Base-by-base conservation (phyloP, 64 coral and sea anemone species). In the Montipora foliosa region DNA sequence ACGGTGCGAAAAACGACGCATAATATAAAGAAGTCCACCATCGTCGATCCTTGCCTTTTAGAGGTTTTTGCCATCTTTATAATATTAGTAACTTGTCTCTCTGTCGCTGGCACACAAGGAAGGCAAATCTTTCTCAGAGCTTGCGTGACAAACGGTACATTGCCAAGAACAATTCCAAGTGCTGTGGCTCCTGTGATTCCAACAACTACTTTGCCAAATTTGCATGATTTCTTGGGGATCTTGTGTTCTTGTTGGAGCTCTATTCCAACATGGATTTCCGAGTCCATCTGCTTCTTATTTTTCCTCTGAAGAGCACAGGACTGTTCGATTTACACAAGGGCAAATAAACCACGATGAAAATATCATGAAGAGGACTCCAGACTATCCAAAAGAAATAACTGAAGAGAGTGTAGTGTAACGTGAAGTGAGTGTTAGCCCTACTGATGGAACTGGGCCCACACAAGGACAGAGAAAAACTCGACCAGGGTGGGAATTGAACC, bases 21-120 rank as follows among this genome's bases (percentile, higher is more conserved):
- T 29, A 29, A 29, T 29, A 29, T 29, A 1, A 29, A 66, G 4
- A 9, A 87, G 4, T 95, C 94, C 17, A 95, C 94, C 20, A 95
- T 47, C 14, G 59, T 87, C 47, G 52, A n/a, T 19, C 46, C 47
- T 16, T 49, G 47, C 5, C 70, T 3, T 58, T 73, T 88, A 49
- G 47, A 44, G 29, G 47, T 22, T 90, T 90, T 44, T 61, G 55
- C 58, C 74, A 93, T 77, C 20, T 49, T 86, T 8, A 99, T 48
- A 25, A 94, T 90, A 92, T 99, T 99, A 21, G 52, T 60, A 81
- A 99, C 79, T 83, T 99, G 97, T 88, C 77, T 96, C 37, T 96
- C 92, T 67, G 97, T 99, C 16, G 97, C 97, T 68, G 97, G 97
- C 5, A 99, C 97, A 76, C 92, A 99, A 4, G 97, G 97, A 76